Base-by-base conservation (phyloP, 2,888 invertebrate species). In the Rotaria sp. region DNA sequence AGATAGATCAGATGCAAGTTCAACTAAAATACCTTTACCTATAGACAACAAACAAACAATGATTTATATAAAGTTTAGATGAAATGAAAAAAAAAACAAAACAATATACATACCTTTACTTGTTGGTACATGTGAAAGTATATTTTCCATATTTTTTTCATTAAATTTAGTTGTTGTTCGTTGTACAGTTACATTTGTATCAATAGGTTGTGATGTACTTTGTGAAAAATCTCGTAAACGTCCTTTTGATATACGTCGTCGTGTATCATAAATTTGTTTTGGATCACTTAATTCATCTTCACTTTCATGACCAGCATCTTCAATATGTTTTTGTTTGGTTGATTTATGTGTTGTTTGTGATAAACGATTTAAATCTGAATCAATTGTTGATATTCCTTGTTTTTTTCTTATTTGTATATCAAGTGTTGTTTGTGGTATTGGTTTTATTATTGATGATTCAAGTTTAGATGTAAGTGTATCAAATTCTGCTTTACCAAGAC, bases 231-330 rank as follows among this genome's bases (percentile, higher is more conserved):
- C 80, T 45, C 45, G 41, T 45, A 80, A n/a, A 45, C 80, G 80
- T 45, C 2, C 8, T 41, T n/a, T 80, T 8, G 80, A 80, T 15
- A 0, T 24, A n/a, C 26, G 80, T 13, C 18, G 80, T 80, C 45
- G 41, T 45, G 18, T 15, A 41, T 41, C 45, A 45, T 45, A 41
- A 15, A 8, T 15, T 45, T 45, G 45, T 45, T 80, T 45, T 24
- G 41, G 24, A 21, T 80, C 80, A 80, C 80, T 80, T 45, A 80
- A 45, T 45, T 80, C 80, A 80, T 80, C 80, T n/a, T 45, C 80
- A 45, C 45, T 45, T n/a, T 80, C 80, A 80, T 45, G 26, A 45
- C 80, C 80, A n/a, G 24, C 38, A 41, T 41, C n/a, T 11, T 80
- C 45, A 13, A 21, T 11, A 45, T 45, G 26, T n/a, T 26, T 45